Evolutionary conservation across 1,140 invertebrate genomes (phyloP).

Genomic region (Pissodes strobi): DNA sequence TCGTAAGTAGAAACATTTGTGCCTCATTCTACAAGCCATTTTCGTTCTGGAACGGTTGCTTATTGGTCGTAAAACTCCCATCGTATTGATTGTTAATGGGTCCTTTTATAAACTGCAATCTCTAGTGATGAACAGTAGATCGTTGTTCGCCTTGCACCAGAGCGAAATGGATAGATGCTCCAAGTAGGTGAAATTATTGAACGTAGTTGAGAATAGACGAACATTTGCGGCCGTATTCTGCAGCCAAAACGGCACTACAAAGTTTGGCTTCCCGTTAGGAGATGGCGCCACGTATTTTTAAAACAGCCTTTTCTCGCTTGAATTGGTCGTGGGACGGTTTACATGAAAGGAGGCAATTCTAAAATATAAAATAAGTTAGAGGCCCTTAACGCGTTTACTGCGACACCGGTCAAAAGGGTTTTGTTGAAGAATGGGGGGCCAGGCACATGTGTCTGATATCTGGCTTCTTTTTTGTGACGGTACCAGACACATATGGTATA

Average conservation of each 20-base stretch:
- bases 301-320: no score
- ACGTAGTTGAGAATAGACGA: not conserved
- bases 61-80: slow-evolving; percentile 56
- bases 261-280: not conserved
- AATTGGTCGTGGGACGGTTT: no score
- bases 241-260: not conserved
- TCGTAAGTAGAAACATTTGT: slow-evolving; percentile 52
- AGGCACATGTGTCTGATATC: no score
- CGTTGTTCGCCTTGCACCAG: not conserved
- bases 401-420: no score
- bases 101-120: slow-evolving; percentile 28
- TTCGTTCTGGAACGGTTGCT: slow-evolving; percentile 51
- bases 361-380: no score
- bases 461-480: no score
- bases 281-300: not conserved
- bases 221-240: not conserved
- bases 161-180: slow-evolving; percentile 1
- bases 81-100: slow-evolving; percentile 57
- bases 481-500: no score
- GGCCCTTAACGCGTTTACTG: no score
- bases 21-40: slow-evolving; percentile 54
- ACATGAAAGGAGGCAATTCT: no score
- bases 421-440: no score
- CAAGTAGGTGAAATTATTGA: not conserved
- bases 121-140: slow-evolving; percentile 3